Conservation (phyloP, 92 coral and sea anemone genomes). For the Montipora capitata region DNA sequence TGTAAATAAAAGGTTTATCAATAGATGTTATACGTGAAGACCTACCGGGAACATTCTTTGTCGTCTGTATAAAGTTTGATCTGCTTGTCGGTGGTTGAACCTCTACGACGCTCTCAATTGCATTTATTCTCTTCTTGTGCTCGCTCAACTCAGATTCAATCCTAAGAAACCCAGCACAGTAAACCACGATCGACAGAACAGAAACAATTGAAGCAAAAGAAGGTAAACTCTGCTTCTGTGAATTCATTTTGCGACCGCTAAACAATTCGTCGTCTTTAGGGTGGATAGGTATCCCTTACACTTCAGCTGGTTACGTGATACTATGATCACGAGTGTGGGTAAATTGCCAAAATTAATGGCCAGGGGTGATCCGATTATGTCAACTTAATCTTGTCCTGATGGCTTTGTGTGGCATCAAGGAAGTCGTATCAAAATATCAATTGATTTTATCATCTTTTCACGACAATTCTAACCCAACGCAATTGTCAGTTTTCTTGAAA, state of each 20-base stretch:
- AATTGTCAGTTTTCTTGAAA: too few species aligned
- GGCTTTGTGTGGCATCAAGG: too few species aligned
- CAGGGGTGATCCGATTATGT: too few species aligned
- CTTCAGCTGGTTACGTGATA: slow-evolving; percentile 11
- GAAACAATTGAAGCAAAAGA: slow-evolving; percentile 6
- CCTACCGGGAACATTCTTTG: not conserved
- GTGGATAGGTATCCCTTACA: too few species aligned
- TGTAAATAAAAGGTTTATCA: too few species aligned
- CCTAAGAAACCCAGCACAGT: slow-evolving; percentile 20
- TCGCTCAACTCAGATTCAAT: slow-evolving; percentile 5
- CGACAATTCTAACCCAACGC: too few species aligned
- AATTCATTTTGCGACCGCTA: not conserved
- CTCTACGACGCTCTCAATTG: not conserved
- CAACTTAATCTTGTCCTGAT: too few species aligned
- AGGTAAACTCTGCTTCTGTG: not conserved
- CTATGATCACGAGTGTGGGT: not conserved
- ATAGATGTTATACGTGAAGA: too few species aligned
- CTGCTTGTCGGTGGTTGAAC: not conserved
- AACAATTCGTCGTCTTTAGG: too few species aligned
- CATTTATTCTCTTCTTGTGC: slow-evolving; percentile 1
- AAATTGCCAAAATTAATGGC: not conserved
- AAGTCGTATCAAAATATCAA: too few species aligned
- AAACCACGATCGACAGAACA: not conserved
- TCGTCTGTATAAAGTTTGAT: not conserved
- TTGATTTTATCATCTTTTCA: too few species aligned